These are phyloP conservation scores for Macrotis lagotis DNA, from an alignment of 2,113 vertebrate species.

Conservation along the genomic window DNA sequence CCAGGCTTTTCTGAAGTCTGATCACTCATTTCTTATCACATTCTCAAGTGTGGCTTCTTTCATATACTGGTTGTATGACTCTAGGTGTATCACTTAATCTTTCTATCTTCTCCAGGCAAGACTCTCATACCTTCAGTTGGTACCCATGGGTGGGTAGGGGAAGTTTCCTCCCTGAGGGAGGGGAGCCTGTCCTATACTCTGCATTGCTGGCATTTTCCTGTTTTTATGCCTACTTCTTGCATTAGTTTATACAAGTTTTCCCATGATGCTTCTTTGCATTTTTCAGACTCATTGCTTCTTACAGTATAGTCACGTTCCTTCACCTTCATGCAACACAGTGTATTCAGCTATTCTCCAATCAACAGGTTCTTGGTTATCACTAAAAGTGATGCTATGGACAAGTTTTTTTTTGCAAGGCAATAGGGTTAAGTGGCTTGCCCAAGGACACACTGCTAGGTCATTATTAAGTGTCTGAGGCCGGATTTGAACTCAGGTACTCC, in stretches of 20 bases:
- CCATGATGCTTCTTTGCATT: neutral
- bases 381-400: neutral
- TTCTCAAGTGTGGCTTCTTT: no score
- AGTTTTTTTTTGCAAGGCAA: no score
- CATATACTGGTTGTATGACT: neutral
- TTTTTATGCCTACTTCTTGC: neutral
- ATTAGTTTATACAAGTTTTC: neutral
- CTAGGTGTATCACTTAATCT: neutral
- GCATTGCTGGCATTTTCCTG: neutral
- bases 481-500: no score
- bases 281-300: neutral
- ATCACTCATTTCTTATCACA: no score
- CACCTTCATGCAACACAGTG: neutral
- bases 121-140: neutral
- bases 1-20: no score
- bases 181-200: no score
- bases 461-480: no score
- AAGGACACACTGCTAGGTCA: no score
- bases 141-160: no score
- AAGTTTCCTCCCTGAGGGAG: neutral
- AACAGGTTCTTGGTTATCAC: neutral
- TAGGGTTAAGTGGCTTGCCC: no score
- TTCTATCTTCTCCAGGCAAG: neutral
- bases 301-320: neutral
- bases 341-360: neutral